phyloP scores from a whole-genome alignment of 2,113 vertebrate species.

The Ammodytes marinus region DNA sequence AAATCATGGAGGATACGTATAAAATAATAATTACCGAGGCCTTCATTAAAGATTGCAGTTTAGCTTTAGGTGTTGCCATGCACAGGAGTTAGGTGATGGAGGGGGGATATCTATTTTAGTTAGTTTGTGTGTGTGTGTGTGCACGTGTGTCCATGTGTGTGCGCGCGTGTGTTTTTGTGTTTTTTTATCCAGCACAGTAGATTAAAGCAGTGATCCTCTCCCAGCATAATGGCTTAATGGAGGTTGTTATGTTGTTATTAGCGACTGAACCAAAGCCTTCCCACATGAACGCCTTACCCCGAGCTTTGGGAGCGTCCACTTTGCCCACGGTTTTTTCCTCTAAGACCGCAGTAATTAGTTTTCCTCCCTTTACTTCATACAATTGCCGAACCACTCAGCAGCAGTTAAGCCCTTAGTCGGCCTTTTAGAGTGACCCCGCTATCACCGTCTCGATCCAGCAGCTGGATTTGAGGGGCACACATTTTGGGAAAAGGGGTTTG shows the following conservation, averaged over 20 bases:
- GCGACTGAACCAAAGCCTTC: slow-evolving; percentile 70
- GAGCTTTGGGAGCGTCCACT: slow-evolving; percentile 59
- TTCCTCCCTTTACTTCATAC: slow-evolving; percentile 69
- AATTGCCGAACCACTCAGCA: slow-evolving; percentile 75
- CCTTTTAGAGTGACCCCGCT: slow-evolving; percentile 70
- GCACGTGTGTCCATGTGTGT: too few species aligned
- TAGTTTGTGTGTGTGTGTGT: slow-evolving; percentile 22
- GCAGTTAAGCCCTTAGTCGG: slow-evolving; percentile 68
- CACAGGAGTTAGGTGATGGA: slow-evolving; percentile 15
- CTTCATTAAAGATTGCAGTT: slow-evolving; percentile 15
- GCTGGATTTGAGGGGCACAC: slow-evolving; percentile 58
- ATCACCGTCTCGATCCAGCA: slow-evolving; percentile 68
- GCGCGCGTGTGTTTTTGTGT: not conserved
- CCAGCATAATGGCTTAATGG: slow-evolving; percentile 69
- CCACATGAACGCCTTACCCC: slow-evolving; percentile 67
- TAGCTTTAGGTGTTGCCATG: slow-evolving; percentile 23
- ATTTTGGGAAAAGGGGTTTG: slow-evolving; percentile 59
- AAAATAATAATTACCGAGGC: slow-evolving; percentile 5
- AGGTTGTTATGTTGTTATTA: slow-evolving; percentile 78
- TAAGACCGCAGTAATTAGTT: slow-evolving; percentile 82
- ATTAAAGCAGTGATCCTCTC: slow-evolving; percentile 69
- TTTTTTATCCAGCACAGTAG: slow-evolving; percentile 49
- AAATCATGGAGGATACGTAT: slow-evolving; percentile 26
- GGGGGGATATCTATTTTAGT: slow-evolving; percentile 34
- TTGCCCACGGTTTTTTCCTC: slow-evolving; percentile 76